Evolutionary conservation across 1,140 invertebrate species (phyloP), one percentile per base, ranked within the genome.

Genomic region (Halyomorpha halys): DNA sequence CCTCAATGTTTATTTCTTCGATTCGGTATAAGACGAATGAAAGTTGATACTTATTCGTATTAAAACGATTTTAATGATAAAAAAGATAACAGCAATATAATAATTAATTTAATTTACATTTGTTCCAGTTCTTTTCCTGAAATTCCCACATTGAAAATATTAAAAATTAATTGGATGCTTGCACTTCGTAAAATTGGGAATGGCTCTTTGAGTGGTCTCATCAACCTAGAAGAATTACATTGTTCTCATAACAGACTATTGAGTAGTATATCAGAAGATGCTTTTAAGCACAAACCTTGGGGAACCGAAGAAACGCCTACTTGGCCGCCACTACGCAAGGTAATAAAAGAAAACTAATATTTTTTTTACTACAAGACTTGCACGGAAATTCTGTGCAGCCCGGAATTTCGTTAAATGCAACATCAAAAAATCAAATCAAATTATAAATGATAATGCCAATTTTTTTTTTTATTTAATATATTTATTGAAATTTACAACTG

Each of bases 111-210:
- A 27, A 25, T 5, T 13, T 8, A 25, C n/a, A 27, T 39, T 39
- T 44, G 14, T 61, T 61, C 2, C 30, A 64, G 63, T 15, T 23
- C 3, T 27, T 64, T 39, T 59, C 63, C 63, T 1, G 15, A 44
- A 16, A 44, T 64, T 14, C 16, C 25, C 0, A 39, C 63, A 23
- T 44, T 64, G 34, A 64, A 45, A 21, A 44, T 54, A 25, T 30
- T 64, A 27, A 56, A 59, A 44, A 44, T 64, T 2, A 44, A 23
- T 11, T 64, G 44, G 39, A 64, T 64, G 63, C 54, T 54, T n/a
- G 19, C 39, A 64, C 44, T 64, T 9, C 25, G 18, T 4, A 44
- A 51, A 1, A 64, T 64, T 25, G 56, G 16, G 15, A 60, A 44
- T 44, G 5, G 18, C 18, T n/a, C 30, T n/a, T 18, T 64, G 1